A percentile compares a stretch with the other conserved stretches of the same genome.
Evolutionary conservation across 2,797 vertebrate genomes (phyloP).

Genomic region (Mus caroli): DNA sequence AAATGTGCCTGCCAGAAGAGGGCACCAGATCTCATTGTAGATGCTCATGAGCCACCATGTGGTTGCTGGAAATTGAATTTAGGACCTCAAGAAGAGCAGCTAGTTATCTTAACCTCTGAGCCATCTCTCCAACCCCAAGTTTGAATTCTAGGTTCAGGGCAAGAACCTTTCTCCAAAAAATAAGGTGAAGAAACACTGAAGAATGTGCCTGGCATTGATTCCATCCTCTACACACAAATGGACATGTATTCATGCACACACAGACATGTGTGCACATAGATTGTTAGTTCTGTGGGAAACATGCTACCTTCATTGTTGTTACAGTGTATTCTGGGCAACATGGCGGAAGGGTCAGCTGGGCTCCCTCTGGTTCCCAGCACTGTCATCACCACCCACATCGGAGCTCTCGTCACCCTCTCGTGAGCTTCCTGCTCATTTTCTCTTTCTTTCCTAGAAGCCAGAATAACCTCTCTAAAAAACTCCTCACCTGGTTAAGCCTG

Average conservation of each 20-base stretch:
- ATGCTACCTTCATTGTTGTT: background rate
- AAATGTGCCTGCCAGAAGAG: background rate
- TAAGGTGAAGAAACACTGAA: background rate
- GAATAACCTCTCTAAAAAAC: background rate
- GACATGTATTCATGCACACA: background rate
- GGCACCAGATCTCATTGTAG: background rate
- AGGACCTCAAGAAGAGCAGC: background rate
- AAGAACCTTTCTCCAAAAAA: background rate
- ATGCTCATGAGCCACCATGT: background rate
- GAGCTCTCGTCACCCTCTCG: rapidly evolving
- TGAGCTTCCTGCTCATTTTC: background rate
- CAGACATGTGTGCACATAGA: background rate
- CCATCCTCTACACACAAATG: background rate
- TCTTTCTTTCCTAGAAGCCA: background rate
- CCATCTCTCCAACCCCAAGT: background rate
- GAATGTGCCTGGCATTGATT: background rate
- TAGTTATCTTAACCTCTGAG: background rate
- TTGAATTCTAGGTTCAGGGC: background rate
- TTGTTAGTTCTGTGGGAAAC: background rate
- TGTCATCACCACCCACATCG: rapidly evolving
- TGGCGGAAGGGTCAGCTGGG: background rate
- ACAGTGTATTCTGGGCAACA: background rate
- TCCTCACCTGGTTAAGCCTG: background rate
- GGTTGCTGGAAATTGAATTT: background rate
- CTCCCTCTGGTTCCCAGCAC: background rate